Evolutionary conservation across 2,113 vertebrate genomes (phyloP).

Genomic region (Neolamprologus sp.): DNA sequence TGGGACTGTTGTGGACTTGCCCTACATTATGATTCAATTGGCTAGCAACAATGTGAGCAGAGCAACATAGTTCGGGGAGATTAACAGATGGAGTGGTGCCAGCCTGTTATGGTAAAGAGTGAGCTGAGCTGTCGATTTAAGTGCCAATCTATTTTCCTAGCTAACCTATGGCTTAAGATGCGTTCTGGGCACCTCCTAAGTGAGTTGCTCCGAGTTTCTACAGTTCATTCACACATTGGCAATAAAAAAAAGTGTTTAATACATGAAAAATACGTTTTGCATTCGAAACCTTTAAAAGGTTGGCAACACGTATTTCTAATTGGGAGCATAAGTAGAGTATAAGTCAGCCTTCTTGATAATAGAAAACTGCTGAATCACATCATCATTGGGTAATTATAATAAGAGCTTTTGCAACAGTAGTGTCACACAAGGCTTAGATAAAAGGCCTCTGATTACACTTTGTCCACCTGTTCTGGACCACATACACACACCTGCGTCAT

Average conservation of each 20-base stretch:
- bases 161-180: background rate
- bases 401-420: background rate
- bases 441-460: constrained; percentile 26
- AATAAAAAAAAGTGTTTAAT: background rate
- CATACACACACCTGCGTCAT: constrained; percentile 44
- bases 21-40: background rate
- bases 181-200: background rate
- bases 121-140: background rate
- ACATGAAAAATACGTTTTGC: background rate
- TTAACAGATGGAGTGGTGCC: background rate
- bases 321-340: background rate
- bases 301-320: background rate
- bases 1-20: background rate
- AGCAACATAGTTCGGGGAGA: background rate
- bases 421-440: constrained; percentile 7
- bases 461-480: constrained; percentile 10
- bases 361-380: background rate
- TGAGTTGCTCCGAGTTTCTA: background rate
- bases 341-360: background rate
- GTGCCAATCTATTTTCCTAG: background rate
- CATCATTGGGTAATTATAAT: background rate
- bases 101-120: background rate
- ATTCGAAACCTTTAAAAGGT: background rate
- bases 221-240: background rate
- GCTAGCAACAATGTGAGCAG: background rate